These are phyloP conservation scores for Catotricha subobsoleta DNA, from an alignment of 2,888 invertebrate species.

Conservation along the genomic window DNA sequence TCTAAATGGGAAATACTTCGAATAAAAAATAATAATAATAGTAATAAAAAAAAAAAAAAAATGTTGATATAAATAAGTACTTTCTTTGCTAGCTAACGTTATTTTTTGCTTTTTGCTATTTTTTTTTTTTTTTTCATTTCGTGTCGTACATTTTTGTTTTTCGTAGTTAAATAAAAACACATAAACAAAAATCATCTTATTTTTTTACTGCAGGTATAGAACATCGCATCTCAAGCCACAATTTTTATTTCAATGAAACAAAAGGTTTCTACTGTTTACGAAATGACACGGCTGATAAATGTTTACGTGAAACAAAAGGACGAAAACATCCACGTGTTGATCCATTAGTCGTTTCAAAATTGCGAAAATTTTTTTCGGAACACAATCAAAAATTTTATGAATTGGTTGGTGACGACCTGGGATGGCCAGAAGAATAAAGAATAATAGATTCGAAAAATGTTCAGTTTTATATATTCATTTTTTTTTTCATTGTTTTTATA, in stretches of 20 bases:
- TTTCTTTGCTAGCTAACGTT: no score
- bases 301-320: conserved; percentile 68
- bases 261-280: conserved; percentile 90
- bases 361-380: conserved; percentile 73
- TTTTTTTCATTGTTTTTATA: no score
- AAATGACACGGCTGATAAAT: conserved; percentile 66
- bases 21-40: no score
- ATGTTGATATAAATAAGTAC: no score
- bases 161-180: no score
- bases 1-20: no score
- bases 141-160: no score
- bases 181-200: conserved; percentile 6
- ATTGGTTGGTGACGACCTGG: conserved; percentile 78
- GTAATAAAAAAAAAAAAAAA: no score
- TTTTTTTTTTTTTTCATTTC: neutral
- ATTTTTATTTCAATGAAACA: conserved; percentile 92
- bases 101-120: neutral
- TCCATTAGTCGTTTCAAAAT: conserved; percentile 56
- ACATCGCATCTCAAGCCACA: conserved; percentile 52
- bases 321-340: conserved; percentile 71
- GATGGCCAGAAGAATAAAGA: conserved; percentile 86
- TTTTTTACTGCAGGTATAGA: conserved; percentile 23
- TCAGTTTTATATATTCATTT: no score
- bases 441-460: no score
- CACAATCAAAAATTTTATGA: conserved; percentile 87